Base-by-base conservation (phyloP, 2,113 vertebrate genomes). In the Gnathonemus echidnorhynchus region DNA sequence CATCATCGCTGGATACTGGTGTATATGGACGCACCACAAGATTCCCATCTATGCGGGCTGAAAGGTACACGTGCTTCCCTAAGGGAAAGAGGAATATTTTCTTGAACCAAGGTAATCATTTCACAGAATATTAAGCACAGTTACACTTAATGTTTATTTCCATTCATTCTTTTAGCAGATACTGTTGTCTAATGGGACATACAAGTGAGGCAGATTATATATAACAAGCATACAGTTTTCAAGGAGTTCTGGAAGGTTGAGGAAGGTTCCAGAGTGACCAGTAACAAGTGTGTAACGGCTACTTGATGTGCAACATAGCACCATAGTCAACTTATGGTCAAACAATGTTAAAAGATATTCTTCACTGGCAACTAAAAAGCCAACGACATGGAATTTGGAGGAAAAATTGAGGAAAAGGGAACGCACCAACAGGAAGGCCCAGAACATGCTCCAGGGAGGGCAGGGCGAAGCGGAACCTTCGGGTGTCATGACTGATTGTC, bases 11-110 rank as follows among this genome's bases (percentile, higher is more conserved):
- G 91, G 94, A 95, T n/a, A 96, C 90, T 6, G 96, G 96, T 3
- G 96, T 96, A 91, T 96, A 96, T 0, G 96, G 96, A 52, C 95
- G 93, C 89, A 96, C 95, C 83, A 95, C 93, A 48, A 96, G 92
- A 88, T 90, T 94, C 50, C 95, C 96, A 62, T 96, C 93, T 1
- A 96, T 95, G 80, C 92, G 93, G 27, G 96, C 95, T 27, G 95
- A 96, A n/a, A 96, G 95, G 90, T 95, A 96, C 86, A 96, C 93
- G 35, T 95, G 95, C 89, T 95, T 94, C 49, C 96, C 96, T 96
- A 86, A 17, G 86, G 89, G 56, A 19, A 10, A 83, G 13, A 39
- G 87, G 42, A 88, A 24, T n/a, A 21, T 66, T 49, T 70, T 83
- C 45, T 19, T 56, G 45, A 74, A 53, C 13, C 89, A 27, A 46